Evolutionary conservation across 2,797 vertebrate genomes (phyloP).

Genomic region (Rhinichthys osculus): DNA sequence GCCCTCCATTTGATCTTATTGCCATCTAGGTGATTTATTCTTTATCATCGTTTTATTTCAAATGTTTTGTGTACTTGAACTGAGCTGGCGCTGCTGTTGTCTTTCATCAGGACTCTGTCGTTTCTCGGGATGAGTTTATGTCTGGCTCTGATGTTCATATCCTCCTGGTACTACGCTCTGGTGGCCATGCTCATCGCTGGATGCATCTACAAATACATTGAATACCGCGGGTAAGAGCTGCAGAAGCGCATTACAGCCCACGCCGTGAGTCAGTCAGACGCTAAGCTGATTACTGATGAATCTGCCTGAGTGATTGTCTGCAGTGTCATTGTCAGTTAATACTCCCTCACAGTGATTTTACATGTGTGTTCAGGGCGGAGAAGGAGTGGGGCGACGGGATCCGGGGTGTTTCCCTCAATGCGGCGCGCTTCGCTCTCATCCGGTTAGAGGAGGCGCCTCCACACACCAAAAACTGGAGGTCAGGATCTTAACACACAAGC

Average conservation of each 20-base stretch:
- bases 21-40: background rate
- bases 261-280: background rate
- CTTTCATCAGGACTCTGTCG: slow-evolving; percentile 85
- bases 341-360: background rate
- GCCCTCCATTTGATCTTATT: background rate
- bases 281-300: slow-evolving; percentile 19
- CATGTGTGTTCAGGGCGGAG: slow-evolving; percentile 83
- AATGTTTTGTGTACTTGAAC: background rate
- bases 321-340: background rate
- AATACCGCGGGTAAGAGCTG: slow-evolving; percentile 91
- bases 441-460: slow-evolving; percentile 90
- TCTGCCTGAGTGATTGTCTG: slow-evolving; percentile 12
- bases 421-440: slow-evolving; percentile 92
- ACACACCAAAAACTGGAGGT: slow-evolving; percentile 99
- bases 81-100: background rate
- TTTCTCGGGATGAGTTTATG: slow-evolving; percentile 98
- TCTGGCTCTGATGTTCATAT: slow-evolving; percentile 97
- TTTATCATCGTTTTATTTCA: background rate
- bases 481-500: slow-evolving; percentile 37
- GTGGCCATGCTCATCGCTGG: slow-evolving; percentile 91
- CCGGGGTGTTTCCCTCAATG: slow-evolving; percentile 90
- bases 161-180: slow-evolving; percentile 96
- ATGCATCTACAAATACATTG: slow-evolving; percentile 98
- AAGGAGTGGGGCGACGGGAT: slow-evolving; percentile 98
- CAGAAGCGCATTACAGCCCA: slow-evolving; percentile 7